phyloP scores from a whole-genome alignment of 1,140 invertebrate genomes.

The Drosophila tani region DNA sequence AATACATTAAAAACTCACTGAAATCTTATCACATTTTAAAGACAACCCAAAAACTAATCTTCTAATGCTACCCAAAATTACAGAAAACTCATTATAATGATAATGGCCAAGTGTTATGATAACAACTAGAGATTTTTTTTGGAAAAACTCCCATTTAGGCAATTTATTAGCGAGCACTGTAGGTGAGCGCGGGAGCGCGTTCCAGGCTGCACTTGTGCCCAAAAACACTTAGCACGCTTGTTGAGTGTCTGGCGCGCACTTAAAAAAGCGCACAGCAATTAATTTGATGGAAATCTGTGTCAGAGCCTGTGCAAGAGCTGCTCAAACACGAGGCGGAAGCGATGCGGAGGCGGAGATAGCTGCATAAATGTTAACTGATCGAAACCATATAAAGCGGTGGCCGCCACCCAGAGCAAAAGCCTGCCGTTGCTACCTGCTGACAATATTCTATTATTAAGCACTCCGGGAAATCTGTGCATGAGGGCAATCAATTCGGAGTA shows the following conservation, averaged over 20 bases:
- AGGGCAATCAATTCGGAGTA: conserved; percentile 27
- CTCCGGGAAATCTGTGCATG: conserved; percentile 24
- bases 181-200: conserved; percentile 20
- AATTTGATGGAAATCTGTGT: conserved; percentile 80
- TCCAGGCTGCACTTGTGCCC: conserved; percentile 59
- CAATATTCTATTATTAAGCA: conserved; percentile 15
- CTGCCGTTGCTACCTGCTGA: background rate
- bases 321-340: conserved; percentile 34
- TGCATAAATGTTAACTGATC: conserved; percentile 44
- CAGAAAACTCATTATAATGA: background rate
- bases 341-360: conserved; percentile 16
- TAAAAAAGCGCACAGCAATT: conserved; percentile 72
- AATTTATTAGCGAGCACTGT: conserved; percentile 21
- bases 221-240: conserved; percentile 74
- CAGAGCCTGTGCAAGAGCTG: conserved; percentile 58
- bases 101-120: background rate
- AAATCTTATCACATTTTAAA: background rate
- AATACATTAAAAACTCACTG: background rate
- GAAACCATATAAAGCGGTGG: conserved; percentile 6
- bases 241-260: conserved; percentile 63
- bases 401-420: background rate
- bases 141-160: background rate
- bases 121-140: background rate
- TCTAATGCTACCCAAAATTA: fast-evolving
- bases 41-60: background rate